These are phyloP conservation scores for Rhodophaea formosa DNA, from an alignment of 2,888 invertebrate species.

Conservation along the genomic window DNA sequence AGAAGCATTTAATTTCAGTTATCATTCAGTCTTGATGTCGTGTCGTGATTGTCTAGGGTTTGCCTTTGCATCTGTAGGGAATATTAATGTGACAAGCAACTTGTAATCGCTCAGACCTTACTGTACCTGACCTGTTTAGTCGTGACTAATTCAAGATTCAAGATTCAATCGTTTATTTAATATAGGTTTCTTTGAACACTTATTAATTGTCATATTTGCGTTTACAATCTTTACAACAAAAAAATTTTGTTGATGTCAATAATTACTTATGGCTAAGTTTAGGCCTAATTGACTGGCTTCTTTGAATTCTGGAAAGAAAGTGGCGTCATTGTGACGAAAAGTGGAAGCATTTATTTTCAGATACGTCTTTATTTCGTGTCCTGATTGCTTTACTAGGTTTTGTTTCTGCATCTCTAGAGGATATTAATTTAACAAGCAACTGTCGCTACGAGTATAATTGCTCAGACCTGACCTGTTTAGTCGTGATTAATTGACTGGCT, in stretches of 20 bases:
- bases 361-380: background rate
- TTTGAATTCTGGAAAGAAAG: conserved; percentile 2
- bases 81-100: conserved; percentile 28
- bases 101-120: conserved; percentile 15
- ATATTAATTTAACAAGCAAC: too few species aligned
- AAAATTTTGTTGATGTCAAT: too few species aligned
- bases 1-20: background rate
- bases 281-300: background rate
- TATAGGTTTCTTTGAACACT: too few species aligned
- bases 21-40: background rate
- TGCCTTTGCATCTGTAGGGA: too few species aligned
- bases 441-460: conserved; percentile 30
- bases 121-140: conserved; percentile 5
- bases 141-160: background rate
- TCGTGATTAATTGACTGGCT: too few species aligned
- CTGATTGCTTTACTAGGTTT: too few species aligned
- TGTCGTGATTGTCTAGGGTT: background rate
- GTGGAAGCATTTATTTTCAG: background rate
- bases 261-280: too few species aligned
- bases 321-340: background rate
- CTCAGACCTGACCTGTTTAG: conserved; percentile 1
- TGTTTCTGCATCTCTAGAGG: too few species aligned
- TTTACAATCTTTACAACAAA: too few species aligned
- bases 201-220: too few species aligned
- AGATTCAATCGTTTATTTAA: too few species aligned